Evolutionary conservation across 2,888 invertebrate genomes (phyloP), one percentile per base, ranked within the genome.

Genomic region (Hoplodrina ambigua): DNA sequence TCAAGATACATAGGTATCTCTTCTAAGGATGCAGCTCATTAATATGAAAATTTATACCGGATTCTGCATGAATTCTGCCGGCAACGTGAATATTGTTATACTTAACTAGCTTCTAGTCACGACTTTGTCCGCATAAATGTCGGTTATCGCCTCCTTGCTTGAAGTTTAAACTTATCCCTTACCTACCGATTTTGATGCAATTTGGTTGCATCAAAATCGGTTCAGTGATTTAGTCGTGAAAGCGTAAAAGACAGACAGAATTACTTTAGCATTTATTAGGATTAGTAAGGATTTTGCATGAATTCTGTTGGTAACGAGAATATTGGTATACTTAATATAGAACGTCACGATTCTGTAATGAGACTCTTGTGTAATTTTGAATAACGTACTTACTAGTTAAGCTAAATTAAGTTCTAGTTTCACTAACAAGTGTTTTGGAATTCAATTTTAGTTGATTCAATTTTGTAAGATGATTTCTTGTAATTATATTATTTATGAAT

Each of bases 21-120:
- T 33, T 30, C 68, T 65, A 71, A 75, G 79, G 75, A 77, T 82
- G 82, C 80, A 81, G 46, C 83, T 86, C 81, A 85, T 89, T 88
- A 87, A 75, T 72, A 91, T 89, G 88, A 78, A 86, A 91, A 91
- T 90, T 85, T 88, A 90, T 88, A 86, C 87, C 75, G 55, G 58
- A 83, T 68, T 77, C 84, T 81, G 78, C 84, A 82, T 83, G 83
- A 86, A 90, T 88, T 85, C 86, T 85, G 78, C 78, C 65, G 84
- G 85, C 82, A 62, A 74, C 81, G 79, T 84, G 84, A 86, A 86
- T 86, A 85, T 80, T 83, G 76, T 81, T 81, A 72, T 72, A 64
- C 25, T 25, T 2, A 25, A 25, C 25, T 25, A 25, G 25, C 25
- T 25, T 25, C 2, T 25, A 2, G 2, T 25, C 25, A 25, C 25